Conservation (phyloP, 2,113 vertebrate genomes). For the Toxotes jaculatrix region DNA sequence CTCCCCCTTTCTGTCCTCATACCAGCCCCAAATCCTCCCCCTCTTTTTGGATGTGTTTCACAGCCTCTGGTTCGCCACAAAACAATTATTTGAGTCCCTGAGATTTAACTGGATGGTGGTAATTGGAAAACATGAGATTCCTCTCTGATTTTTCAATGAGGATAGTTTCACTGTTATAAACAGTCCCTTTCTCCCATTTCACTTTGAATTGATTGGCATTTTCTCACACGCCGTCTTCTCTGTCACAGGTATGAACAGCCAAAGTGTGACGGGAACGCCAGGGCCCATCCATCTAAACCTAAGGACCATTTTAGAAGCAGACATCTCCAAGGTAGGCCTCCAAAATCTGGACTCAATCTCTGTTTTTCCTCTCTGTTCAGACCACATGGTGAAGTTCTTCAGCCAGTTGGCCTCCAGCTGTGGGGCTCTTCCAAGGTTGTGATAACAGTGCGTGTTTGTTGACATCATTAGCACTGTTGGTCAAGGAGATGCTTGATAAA, state of each 20-base stretch:
- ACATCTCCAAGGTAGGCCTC: constrained; percentile 91
- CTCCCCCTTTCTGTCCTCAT: constrained; percentile 44
- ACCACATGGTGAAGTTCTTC: constrained; percentile 55
- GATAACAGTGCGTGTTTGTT: constrained; percentile 63
- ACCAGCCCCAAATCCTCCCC: constrained; percentile 48
- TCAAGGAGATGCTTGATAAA: constrained; percentile 71
- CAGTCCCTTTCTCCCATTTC: constrained; percentile 23
- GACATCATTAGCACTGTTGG: constrained; percentile 67
- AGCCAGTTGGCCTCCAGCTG: constrained; percentile 31
- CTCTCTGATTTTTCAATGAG: constrained; percentile 44
- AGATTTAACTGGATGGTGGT: constrained; percentile 42
- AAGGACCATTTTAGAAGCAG: constrained; percentile 92
- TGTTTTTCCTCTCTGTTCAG: constrained; percentile 42
- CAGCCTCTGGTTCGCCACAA: constrained; percentile 62
- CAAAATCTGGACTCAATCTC: constrained; percentile 21
- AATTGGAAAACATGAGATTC: constrained; percentile 58
- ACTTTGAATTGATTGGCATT: constrained; percentile 16
- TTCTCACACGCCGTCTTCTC: constrained; percentile 19
- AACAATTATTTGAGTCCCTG: constrained; percentile 64
- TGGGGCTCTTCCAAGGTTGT: constrained; percentile 38
- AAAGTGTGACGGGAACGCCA: constrained; percentile 92
- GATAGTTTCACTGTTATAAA: constrained; percentile 34
- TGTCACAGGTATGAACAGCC: constrained; percentile 93
- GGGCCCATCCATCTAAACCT: constrained; percentile 91
- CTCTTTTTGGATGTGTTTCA: constrained; percentile 58